Conservation (phyloP, 2,888 invertebrate genomes). For the Pinctada fucata region DNA sequence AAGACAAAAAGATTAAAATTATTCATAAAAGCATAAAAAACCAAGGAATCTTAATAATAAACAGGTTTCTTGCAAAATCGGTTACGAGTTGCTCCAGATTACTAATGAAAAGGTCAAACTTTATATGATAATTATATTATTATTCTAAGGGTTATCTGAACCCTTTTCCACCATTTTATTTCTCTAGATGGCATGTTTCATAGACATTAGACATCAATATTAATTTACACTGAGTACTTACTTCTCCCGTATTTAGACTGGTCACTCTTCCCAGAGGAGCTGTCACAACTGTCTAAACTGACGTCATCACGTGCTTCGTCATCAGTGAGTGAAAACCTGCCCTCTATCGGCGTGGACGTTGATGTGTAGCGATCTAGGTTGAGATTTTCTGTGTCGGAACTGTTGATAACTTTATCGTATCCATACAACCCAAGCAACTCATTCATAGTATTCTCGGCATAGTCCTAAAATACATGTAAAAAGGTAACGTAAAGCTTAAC, state of each 20-base stretch:
- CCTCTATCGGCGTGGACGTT: constrained; percentile 38
- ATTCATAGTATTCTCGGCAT: constrained; percentile 94
- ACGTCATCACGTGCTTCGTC: constrained; percentile 37
- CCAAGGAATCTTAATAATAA: too few relatives aligned
- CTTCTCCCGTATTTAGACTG: constrained; percentile 27
- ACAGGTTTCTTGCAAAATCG: too few relatives aligned
- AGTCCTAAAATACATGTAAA: constrained; percentile 82
- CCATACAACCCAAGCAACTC: constrained; percentile 95
- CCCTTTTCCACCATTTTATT: too few relatives aligned
- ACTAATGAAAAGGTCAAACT: too few relatives aligned
- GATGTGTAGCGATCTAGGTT: constrained; percentile 71
- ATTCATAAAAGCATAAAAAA: too few relatives aligned
- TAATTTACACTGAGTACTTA: constrained; percentile 20
- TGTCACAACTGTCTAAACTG: constrained; percentile 33
- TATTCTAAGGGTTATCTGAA: too few relatives aligned
- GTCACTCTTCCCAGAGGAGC: constrained; percentile 34
- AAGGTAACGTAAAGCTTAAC: background rate
- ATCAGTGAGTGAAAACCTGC: constrained; percentile 28
- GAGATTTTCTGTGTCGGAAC: constrained; percentile 81
- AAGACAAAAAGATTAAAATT: too few relatives aligned
- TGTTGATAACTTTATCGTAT: constrained; percentile 84
- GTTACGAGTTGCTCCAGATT: too few relatives aligned
- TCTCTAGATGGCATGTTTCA: too few relatives aligned
- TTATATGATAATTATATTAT: too few relatives aligned
- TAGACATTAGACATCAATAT: too few relatives aligned